Evolutionary conservation across 2,113 vertebrate species (phyloP), one percentile per base, ranked within the genome.

Genomic region (Varanus komodoensis): DNA sequence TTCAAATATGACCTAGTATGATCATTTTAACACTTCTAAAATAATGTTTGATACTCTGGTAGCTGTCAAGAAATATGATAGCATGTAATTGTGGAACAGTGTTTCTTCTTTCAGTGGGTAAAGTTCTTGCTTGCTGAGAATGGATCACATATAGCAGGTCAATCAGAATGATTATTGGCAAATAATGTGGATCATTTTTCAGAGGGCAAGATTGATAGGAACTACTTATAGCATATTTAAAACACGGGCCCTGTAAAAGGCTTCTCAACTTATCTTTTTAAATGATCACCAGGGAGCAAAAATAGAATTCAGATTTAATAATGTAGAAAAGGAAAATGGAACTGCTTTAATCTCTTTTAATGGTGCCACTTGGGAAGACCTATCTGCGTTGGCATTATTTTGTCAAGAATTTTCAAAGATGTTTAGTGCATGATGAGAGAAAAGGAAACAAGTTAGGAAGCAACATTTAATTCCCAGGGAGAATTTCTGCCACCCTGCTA

Each of bases 131-230:
- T 57, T 87, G 29, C 88, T 89, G 54, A 87, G 73, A 34, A 32
- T 54, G 91, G 91, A 6, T 2, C n/a, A 88, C 23, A 14, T 93
- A 89, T 52, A 8, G 68, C 87, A 8, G 50, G 83, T 89, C 81
- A n/a, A 54, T 83, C 12, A 64, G 50, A 90, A 32, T 71, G 79
- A 92, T 92, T 91, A 90, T 87, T 92, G 87, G 88, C 61, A 93
- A 95, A 91, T 82, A 0, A 0, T 92, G 90, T 83, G 90, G 86
- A 34, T 52, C 69, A 29, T 94, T 90, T 80, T 61, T 34, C 83
- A 90, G 5, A 21, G 54, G 88, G 2, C 84, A 21, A 90, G 90
- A 91, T 87, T 92, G 95, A 96, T 96, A 95, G 84, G 95, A 57
- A 87, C 25, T 75, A 80, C 25, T 89, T 93, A 81, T 73, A 92